Percentiles rank a stretch among this genome's conserved stretches.
phyloP scores from a whole-genome alignment of 2,888 invertebrate genomes.

The Sesia bembeciformis region DNA sequence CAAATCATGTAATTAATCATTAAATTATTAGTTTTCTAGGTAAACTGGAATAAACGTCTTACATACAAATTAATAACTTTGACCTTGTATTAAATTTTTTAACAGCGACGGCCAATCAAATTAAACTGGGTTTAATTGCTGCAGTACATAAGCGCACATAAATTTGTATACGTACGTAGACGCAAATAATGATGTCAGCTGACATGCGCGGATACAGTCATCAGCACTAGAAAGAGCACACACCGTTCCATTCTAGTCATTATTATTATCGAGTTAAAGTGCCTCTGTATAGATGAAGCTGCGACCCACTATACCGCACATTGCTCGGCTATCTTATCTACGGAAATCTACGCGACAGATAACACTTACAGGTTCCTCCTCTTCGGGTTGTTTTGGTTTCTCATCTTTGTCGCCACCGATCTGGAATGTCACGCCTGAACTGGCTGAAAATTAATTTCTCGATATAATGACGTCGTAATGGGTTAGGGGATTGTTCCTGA shows the following conservation, averaged over 20 bases:
- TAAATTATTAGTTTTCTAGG: too few relatives aligned
- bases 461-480: too few relatives aligned
- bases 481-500: too few relatives aligned
- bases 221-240: background rate
- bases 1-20: too few relatives aligned
- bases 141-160: too few relatives aligned
- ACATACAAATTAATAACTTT: too few relatives aligned
- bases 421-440: constrained; percentile 79
- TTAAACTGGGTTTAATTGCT: too few relatives aligned
- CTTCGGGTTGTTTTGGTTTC: constrained; percentile 69
- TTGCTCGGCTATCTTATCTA: constrained; percentile 10
- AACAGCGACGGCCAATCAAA: too few relatives aligned
- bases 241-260: background rate
- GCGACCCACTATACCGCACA: background rate
- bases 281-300: background rate
- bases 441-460: constrained; percentile 36
- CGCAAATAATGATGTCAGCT: constrained; percentile 23
- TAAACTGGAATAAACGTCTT: too few relatives aligned
- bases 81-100: too few relatives aligned
- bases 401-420: constrained; percentile 78
- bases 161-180: constrained; percentile 1
- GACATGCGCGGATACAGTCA: background rate
- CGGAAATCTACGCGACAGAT: constrained; percentile 3
- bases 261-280: background rate
- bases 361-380: constrained; percentile 65